These are phyloP conservation scores for Nerophis ophidion DNA, from an alignment of 2,113 vertebrate genomes.

Conservation along the genomic window DNA sequence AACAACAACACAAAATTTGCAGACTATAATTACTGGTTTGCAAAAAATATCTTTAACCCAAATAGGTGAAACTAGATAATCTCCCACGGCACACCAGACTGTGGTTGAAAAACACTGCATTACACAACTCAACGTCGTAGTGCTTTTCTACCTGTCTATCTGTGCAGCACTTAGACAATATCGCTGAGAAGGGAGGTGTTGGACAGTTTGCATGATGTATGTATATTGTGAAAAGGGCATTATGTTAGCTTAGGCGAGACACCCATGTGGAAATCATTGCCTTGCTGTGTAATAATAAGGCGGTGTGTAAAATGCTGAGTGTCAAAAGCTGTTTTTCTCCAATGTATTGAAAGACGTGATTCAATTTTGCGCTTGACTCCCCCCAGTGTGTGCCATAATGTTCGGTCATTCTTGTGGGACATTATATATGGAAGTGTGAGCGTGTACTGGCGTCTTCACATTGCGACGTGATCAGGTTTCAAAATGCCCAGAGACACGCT, in stretches of 20 bases:
- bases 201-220: slow-evolving; percentile 36
- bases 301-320: slow-evolving; percentile 6
- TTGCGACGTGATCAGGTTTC: slow-evolving; percentile 14
- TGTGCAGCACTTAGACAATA: slow-evolving; percentile 19
- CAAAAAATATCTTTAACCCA: no score
- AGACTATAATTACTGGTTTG: no score
- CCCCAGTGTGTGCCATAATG: slow-evolving; percentile 24
- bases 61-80: no score
- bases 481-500: not conserved
- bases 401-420: slow-evolving; percentile 27
- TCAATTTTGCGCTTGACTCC: slow-evolving; percentile 32
- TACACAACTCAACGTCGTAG: slow-evolving; percentile 4
- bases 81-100: no score
- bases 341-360: slow-evolving; percentile 35
- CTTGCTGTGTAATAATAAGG: slow-evolving; percentile 38
- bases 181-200: slow-evolving; percentile 10
- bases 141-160: slow-evolving; percentile 11
- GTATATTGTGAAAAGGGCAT: slow-evolving; percentile 31
- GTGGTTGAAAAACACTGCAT: not conserved
- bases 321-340: slow-evolving; percentile 27
- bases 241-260: slow-evolving; percentile 41
- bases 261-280: slow-evolving; percentile 21
- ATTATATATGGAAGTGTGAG: slow-evolving; percentile 3
- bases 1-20: no score
- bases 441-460: slow-evolving; percentile 4